A percentile compares a stretch with the other conserved stretches of the same genome.
Conservation (phyloP, 2,797 vertebrate genomes). For the Limosa lapponica region DNA sequence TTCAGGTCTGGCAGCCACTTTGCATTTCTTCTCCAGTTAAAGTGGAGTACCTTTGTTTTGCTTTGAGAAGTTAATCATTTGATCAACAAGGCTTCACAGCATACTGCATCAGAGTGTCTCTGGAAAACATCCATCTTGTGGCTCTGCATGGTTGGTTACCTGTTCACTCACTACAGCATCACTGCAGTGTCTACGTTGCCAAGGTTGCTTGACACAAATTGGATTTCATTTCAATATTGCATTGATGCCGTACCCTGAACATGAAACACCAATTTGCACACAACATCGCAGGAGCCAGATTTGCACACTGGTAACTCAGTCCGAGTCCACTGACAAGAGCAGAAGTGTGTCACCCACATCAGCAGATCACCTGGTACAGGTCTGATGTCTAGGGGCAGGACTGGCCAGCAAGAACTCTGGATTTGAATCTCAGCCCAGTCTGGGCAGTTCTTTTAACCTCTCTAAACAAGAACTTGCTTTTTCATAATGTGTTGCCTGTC, state of each 20-base stretch:
- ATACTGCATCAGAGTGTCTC: neutral
- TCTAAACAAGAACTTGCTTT: too few relatives aligned
- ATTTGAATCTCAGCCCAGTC: too few relatives aligned
- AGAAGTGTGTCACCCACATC: neutral
- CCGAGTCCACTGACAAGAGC: neutral
- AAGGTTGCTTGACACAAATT: neutral
- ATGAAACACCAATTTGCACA: neutral
- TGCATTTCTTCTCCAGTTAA: neutral
- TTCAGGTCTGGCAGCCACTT: neutral
- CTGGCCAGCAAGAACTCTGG: too few relatives aligned
- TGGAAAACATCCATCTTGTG: neutral
- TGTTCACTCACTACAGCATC: neutral
- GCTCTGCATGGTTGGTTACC: neutral
- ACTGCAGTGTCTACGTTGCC: neutral
- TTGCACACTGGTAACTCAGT: neutral
- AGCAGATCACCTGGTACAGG: neutral
- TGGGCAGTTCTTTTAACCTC: too few relatives aligned
- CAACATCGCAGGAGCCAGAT: neutral
- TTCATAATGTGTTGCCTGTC: too few relatives aligned
- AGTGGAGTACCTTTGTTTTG: conserved; percentile 14
- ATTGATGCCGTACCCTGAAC: neutral
- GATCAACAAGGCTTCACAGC: neutral
- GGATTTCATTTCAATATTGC: neutral
- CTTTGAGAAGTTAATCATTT: neutral
- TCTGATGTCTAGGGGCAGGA: too few relatives aligned